Evolutionary conservation across 2,113 vertebrate genomes (phyloP).

Genomic region (Arenaria interpres): DNA sequence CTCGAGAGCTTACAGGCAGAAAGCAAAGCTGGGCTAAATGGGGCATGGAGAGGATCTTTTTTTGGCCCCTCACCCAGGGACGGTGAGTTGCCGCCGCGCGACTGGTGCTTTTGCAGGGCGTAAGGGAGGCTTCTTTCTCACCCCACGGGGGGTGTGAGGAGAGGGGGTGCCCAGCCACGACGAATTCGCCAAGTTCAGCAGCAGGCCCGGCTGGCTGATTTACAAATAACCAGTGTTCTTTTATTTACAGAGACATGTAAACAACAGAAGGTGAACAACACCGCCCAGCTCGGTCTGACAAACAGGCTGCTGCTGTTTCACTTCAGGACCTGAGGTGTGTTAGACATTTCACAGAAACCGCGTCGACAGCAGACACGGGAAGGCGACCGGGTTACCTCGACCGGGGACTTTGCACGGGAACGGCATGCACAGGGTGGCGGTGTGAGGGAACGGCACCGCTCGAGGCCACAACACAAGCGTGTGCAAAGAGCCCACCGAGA

Average conservation of each 20-base stretch:
- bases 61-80: background rate
- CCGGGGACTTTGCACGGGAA: background rate
- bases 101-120: background rate
- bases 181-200: background rate
- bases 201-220: slow-evolving; percentile 2
- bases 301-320: slow-evolving; percentile 45
- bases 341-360: slow-evolving; percentile 65
- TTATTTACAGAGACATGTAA: slow-evolving; percentile 72
- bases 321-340: slow-evolving; percentile 65
- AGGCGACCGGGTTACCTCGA: slow-evolving; percentile 11
- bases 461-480: background rate
- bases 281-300: slow-evolving; percentile 32
- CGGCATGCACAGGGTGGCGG: background rate
- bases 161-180: background rate
- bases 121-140: background rate
- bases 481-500: background rate
- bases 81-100: background rate
- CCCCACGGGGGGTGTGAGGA: background rate
- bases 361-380: slow-evolving; percentile 39
- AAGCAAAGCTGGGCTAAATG: background rate
- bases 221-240: slow-evolving; percentile 67
- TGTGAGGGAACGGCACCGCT: background rate
- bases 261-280: slow-evolving; percentile 68
- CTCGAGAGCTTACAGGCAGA: background rate
- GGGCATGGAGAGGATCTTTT: background rate